Base-by-base conservation (phyloP, 2,888 invertebrate genomes). In the Chloroclysta siterata region DNA sequence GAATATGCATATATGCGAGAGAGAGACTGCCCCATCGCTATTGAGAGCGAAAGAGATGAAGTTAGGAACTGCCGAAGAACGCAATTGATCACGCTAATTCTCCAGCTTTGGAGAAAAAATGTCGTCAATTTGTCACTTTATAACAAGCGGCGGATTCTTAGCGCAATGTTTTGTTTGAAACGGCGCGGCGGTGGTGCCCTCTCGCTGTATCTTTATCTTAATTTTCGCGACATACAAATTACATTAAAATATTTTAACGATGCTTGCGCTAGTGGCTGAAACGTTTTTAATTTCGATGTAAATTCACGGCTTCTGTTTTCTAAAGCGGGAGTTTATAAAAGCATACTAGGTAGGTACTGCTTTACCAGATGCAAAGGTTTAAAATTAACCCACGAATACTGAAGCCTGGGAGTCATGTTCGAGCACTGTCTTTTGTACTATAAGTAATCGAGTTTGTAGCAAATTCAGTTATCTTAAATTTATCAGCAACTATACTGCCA, bases 31-130 rank as follows among this genome's bases (percentile, higher is more conserved):
- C 51, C 28, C 33, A 60, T 53, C n/a, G 15, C 50, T 36, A 47
- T 63, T 17, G 60, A 54, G 65, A 69, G 75, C 72, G 72, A 53
- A 75, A 71, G 76, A 80, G 79, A 81, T 70, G 75, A 77, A 78
- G 77, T 79, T 80, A 78, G 81, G 80, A 81, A 80, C 80, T 84
- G 82, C 82, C 84, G 82, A 86, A 85, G 84, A 85, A 80, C 81
- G 84, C 87, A 85, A 90, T 91, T 89, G 90, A 92, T 91, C 89
- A 88, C 87, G 85, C 84, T 89, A 89, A 90, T 90, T 90, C 88
- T 75, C 77, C 77, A 78, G 87, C 85, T 87, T 85, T 77, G 75
- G 77, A 79, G 73, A 79, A 88, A 89, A 89, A 91, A 86, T 89
- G 85, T 82, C 84, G 74, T 76, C 85, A 84, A 90, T 90, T 90